phyloP scores from a whole-genome alignment of 2,113 vertebrate genomes.

The Leptodactylus fuscus region DNA sequence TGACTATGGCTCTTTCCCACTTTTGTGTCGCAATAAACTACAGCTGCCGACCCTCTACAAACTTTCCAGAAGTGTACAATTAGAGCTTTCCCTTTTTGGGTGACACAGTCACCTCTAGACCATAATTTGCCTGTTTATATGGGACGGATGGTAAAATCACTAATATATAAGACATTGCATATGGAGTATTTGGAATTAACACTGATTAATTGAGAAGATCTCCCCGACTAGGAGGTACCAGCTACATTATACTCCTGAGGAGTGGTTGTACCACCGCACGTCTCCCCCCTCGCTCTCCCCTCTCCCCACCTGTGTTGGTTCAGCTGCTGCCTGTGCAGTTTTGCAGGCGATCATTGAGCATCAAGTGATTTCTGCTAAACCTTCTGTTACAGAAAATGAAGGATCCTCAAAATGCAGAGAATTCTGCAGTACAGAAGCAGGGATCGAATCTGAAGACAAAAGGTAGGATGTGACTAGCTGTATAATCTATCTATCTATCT shows the following conservation, averaged over 20 bases:
- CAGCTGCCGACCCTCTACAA: too few species aligned
- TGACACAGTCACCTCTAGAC: too few species aligned
- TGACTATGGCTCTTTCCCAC: too few species aligned
- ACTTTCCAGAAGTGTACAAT: too few species aligned
- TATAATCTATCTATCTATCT: neutral
- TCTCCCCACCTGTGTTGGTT: constrained; percentile 56
- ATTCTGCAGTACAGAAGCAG: constrained; percentile 32
- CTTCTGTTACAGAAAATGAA: constrained; percentile 46
- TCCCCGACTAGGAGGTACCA: neutral
- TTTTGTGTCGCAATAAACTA: too few species aligned
- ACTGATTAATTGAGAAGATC: too few species aligned
- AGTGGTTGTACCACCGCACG: constrained; percentile 14
- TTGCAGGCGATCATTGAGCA: constrained; percentile 38
- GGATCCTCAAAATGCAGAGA: constrained; percentile 19
- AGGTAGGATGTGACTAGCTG: neutral
- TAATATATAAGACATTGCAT: too few species aligned
- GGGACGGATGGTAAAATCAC: too few species aligned
- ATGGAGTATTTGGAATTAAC: too few species aligned
- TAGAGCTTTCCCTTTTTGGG: too few species aligned
- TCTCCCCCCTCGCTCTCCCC: neutral
- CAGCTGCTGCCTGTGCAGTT: constrained; percentile 52
- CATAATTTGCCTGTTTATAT: too few species aligned
- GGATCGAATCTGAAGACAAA: constrained; percentile 32
- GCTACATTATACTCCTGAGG: constrained; percentile 14
- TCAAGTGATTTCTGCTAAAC: constrained; percentile 45